phyloP scores from a whole-genome alignment of 2,113 vertebrate genomes.

The Rhineura floridana region DNA sequence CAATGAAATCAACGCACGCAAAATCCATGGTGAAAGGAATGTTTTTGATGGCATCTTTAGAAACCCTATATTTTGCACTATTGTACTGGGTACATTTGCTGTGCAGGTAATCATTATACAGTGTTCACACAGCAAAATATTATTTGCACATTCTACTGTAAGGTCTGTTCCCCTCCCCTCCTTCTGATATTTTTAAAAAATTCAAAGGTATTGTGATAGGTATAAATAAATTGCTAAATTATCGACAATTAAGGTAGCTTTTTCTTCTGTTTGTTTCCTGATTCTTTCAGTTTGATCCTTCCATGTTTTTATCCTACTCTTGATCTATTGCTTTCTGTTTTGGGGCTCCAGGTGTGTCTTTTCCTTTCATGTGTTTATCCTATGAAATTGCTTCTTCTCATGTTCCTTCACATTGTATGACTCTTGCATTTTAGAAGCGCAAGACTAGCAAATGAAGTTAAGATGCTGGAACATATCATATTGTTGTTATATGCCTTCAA shows the following conservation, averaged over 20 bases:
- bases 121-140: not conserved
- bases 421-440: too few relatives aligned
- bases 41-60: conserved; percentile 97
- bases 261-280: not conserved
- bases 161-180: fast-evolving
- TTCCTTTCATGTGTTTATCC: not conserved
- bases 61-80: conserved; percentile 97
- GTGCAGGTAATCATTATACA: conserved; percentile 84
- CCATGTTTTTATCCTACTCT: not conserved
- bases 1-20: conserved; percentile 97
- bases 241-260: not conserved
- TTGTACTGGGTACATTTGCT: conserved; percentile 93
- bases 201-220: not conserved
- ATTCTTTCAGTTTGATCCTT: not conserved
- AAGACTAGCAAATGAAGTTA: too few relatives aligned
- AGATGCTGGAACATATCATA: not conserved
- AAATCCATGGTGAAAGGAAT: conserved; percentile 97
- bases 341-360: not conserved
- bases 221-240: not conserved
- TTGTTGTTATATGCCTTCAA: too few relatives aligned
- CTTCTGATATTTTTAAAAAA: not conserved
- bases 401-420: too few relatives aligned
- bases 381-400: too few relatives aligned
- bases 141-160: not conserved
- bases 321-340: not conserved